phyloP scores from a whole-genome alignment of 1,140 invertebrate genomes.

The Charaxes varanes region DNA sequence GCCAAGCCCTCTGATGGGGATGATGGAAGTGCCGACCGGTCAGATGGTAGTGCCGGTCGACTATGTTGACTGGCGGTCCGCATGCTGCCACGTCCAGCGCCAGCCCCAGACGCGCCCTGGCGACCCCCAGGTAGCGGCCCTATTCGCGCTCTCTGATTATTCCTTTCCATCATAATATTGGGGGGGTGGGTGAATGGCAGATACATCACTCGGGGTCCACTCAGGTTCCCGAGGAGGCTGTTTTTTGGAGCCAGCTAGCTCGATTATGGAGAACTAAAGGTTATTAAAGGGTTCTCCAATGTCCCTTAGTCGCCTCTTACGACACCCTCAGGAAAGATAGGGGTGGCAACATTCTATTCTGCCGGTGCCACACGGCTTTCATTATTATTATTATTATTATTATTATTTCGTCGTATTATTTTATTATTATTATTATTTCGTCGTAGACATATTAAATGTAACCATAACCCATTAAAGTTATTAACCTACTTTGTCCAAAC shows the following conservation, averaged over 20 bases:
- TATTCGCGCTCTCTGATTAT: constrained; percentile 3
- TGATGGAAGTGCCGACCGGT: constrained; percentile 1
- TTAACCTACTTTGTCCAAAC: too few species aligned
- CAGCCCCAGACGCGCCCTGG: constrained; percentile 18
- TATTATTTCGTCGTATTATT: too few species aligned
- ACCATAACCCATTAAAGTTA: too few species aligned
- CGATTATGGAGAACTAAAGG: neutral
- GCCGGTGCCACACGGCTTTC: neutral
- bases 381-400: constrained; percentile 3
- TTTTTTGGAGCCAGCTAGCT: neutral
- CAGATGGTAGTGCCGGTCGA: neutral
- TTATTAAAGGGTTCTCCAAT: neutral
- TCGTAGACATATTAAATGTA: too few species aligned
- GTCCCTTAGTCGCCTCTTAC: neutral
- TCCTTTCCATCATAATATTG: constrained; percentile 7
- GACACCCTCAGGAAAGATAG: neutral
- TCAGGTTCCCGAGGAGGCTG: neutral
- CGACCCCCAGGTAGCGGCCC: constrained; percentile 15
- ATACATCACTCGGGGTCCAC: neutral
- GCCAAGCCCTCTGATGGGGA: constrained; percentile 9
- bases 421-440: too few species aligned
- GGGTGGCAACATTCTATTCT: neutral
- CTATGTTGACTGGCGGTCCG: constrained; percentile 4
- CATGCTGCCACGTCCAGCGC: constrained; percentile 14
- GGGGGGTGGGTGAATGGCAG: neutral